Percentiles rank a stretch among this genome's conserved stretches.
phyloP scores from a whole-genome alignment of 2,888 invertebrate species.

The Zhuqinia jingwanae region DNA sequence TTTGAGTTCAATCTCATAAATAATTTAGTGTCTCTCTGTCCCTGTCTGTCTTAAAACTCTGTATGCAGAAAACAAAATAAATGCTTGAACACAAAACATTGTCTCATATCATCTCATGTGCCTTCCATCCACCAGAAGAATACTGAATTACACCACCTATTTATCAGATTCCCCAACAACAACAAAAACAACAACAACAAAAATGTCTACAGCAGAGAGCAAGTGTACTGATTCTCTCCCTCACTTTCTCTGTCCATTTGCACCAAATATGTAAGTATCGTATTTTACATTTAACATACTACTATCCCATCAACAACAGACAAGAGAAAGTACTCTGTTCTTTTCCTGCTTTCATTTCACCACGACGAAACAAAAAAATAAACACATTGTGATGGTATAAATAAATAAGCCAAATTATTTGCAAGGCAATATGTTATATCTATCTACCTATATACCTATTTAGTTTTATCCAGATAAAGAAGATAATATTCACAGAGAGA shows the following conservation, averaged over 20 bases:
- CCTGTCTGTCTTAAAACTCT: neutral
- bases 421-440: no score
- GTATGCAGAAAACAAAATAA: no score
- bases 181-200: no score
- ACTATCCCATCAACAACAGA: neutral
- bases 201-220: no score
- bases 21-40: conserved; percentile 59
- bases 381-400: conserved; percentile 19
- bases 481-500: no score
- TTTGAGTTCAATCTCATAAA: conserved; percentile 68
- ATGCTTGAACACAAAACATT: neutral
- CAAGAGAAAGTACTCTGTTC: conserved; percentile 20
- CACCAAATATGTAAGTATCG: no score
- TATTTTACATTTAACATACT: no score
- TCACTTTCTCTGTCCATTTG: no score
- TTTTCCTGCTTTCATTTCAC: neutral
- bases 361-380: conserved; percentile 22
- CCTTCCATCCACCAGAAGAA: neutral
- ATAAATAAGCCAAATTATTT: conserved; percentile 36
- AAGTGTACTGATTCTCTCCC: no score
- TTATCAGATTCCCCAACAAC: no score
- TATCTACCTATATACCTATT: no score
- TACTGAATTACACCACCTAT: conserved; percentile 25
- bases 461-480: no score
- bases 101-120: neutral